These are phyloP conservation scores for Rhinophrynus dorsalis DNA, from an alignment of 2,797 vertebrate genomes.

Conservation along the genomic window DNA sequence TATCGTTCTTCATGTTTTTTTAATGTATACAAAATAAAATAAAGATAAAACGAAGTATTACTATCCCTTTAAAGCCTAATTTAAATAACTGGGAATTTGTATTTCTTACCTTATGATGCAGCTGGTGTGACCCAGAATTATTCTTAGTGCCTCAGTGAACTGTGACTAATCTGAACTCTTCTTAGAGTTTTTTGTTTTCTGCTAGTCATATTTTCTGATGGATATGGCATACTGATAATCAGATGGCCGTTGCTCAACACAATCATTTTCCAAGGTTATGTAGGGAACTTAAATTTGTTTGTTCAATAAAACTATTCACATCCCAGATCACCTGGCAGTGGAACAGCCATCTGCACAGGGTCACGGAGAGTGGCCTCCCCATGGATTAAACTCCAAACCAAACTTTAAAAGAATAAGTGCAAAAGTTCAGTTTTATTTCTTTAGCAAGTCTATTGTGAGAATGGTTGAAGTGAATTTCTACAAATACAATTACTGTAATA, in stretches of 20 bases:
- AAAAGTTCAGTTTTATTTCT: slow-evolving; percentile 41
- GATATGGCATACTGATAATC: slow-evolving; percentile 30
- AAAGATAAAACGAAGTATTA: no score
- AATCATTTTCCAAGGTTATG: slow-evolving; percentile 36
- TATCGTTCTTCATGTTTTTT: no score
- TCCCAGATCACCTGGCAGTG: slow-evolving; percentile 43
- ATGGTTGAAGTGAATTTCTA: slow-evolving; percentile 2
- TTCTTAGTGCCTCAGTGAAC: no score
- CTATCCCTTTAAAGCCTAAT: no score
- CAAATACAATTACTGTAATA: neutral
- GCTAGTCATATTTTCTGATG: slow-evolving; percentile 16
- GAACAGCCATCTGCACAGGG: slow-evolving; percentile 42
- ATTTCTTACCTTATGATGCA: no score
- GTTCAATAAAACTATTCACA: slow-evolving; percentile 41
- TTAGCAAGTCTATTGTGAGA: slow-evolving; percentile 28
- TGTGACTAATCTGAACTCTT: no score
- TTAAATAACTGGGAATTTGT: no score
- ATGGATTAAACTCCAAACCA: slow-evolving; percentile 37
- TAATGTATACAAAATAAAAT: no score
- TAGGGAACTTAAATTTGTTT: slow-evolving; percentile 41
- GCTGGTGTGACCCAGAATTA: no score
- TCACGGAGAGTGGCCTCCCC: slow-evolving; percentile 33
- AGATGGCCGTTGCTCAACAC: neutral
- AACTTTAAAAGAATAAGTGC: slow-evolving; percentile 36
- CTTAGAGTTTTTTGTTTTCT: neutral